Base-by-base conservation (phyloP, 2,888 invertebrate genomes). In the Dyspetes luteomarginatus region DNA sequence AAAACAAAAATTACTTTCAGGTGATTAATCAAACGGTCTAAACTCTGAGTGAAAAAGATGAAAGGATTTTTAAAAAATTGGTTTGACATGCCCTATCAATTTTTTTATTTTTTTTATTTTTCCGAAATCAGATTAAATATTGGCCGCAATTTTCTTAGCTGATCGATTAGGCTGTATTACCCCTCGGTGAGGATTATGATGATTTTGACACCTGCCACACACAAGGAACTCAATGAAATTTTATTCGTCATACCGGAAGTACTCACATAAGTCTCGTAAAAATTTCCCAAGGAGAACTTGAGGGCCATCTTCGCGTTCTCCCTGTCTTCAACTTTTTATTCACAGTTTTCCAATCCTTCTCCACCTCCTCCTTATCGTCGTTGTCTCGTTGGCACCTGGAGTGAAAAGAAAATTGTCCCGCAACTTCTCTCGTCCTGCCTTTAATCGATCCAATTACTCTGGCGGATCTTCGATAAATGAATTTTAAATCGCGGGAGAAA, bases 241-340 rank as follows among this genome's bases (percentile, higher is more conserved):
- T 5, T 12, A 26, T 69, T n/a, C 30, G 15, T 9, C 28, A 41
- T n/a, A 24, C 48, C 28, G 24, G 36, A 55, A 48, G 36, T 83
- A 92, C 92, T 92, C 86, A 92, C 92, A 84, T 92, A 92, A 82
- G 89, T 88, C 84, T 90, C 91, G 86, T 90, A 92, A 85, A 85
- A 92, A 84, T 89, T 91, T 81, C 87, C 88, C 84, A 92, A 88
- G 83, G 89, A 87, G 86, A 92, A 92, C 85, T 89, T 91, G 58
- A 91, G 89, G 56, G 89, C 86, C 89, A 89, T 89, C 55, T 84
- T 82, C 79, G 48, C 58, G 82, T 79, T 78, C 76, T 82, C 84
- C 74, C 5, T 58, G 45, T 56, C 50, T 50, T 36, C 9, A 55
- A 55, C 26, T 52, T 22, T 4, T 30, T 24, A n/a, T 41, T 58